A percentile compares a stretch with the other conserved stretches of the same genome.
These are phyloP conservation scores for Heterohyrax brucei DNA, from an alignment of 2,797 vertebrate genomes.

Conservation along the genomic window DNA sequence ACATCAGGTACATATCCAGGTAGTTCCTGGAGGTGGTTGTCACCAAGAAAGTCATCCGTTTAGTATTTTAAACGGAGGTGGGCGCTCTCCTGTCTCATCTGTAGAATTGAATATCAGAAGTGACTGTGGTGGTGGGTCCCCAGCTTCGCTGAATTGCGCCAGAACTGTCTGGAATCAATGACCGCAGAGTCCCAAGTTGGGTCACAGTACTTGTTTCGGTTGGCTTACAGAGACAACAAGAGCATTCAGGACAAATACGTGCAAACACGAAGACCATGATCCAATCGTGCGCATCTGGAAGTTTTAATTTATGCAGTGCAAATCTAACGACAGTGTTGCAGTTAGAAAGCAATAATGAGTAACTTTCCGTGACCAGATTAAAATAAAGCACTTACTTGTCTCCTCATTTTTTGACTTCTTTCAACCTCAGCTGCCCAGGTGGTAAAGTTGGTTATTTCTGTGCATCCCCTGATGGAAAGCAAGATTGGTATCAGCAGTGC, in stretches of 20 bases:
- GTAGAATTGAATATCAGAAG: conserved; percentile 44
- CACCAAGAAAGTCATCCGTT: background rate
- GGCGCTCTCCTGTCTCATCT: background rate
- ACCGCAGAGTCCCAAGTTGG: background rate
- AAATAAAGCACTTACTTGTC: background rate
- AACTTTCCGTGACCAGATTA: background rate
- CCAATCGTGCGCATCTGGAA: background rate
- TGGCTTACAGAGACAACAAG: background rate
- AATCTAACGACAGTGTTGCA: background rate
- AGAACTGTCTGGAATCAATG: background rate
- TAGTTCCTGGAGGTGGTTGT: background rate
- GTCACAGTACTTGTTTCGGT: background rate
- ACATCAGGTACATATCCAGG: background rate
- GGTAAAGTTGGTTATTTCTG: conserved; percentile 30
- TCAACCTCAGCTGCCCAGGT: background rate
- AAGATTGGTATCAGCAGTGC: background rate
- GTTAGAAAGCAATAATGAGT: background rate
- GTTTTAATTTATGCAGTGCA: background rate
- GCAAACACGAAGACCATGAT: background rate
- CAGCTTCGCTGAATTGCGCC: background rate
- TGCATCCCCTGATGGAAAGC: conserved; percentile 18
- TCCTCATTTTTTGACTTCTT: background rate
- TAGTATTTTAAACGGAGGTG: background rate
- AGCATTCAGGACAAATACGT: background rate
- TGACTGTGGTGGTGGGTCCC: background rate